phyloP scores from a whole-genome alignment of 2,797 vertebrate species.

The Ctenosaura bakeri region DNA sequence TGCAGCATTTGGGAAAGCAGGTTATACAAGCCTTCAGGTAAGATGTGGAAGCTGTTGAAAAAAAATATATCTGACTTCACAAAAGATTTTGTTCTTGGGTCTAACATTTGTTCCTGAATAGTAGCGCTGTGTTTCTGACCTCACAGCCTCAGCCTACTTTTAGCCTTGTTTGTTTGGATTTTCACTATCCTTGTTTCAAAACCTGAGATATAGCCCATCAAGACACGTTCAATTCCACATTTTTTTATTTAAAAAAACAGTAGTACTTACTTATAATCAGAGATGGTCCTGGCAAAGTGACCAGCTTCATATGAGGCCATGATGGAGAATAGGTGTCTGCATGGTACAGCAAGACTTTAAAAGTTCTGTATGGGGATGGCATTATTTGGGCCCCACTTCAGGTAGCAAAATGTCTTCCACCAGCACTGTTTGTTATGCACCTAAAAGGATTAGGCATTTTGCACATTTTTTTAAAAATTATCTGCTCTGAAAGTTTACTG shows the following conservation, averaged over 20 bases:
- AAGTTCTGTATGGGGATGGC: background rate
- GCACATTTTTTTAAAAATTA: too few relatives aligned
- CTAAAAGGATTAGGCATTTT: background rate
- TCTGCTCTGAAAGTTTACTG: background rate
- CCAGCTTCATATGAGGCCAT: background rate
- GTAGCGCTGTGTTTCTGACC: background rate
- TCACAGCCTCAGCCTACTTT: too few relatives aligned
- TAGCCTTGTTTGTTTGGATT: too few relatives aligned
- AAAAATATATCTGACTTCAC: too few relatives aligned
- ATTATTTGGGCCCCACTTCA: background rate
- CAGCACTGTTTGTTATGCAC: background rate
- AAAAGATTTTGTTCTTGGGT: too few relatives aligned
- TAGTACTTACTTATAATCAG: background rate
- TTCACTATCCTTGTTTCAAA: too few relatives aligned
- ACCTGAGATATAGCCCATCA: background rate
- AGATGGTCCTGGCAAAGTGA: background rate
- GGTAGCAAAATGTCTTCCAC: too few relatives aligned
- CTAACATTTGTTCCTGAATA: background rate
- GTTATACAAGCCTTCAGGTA: too few relatives aligned
- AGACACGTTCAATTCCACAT: background rate
- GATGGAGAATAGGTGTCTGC: background rate
- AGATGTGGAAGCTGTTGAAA: too few relatives aligned
- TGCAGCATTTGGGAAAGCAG: too few relatives aligned
- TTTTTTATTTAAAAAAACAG: background rate
- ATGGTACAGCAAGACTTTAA: background rate